Evolutionary conservation across 2,888 invertebrate species (phyloP).

Genomic region (Lydus trimaculatus): DNA sequence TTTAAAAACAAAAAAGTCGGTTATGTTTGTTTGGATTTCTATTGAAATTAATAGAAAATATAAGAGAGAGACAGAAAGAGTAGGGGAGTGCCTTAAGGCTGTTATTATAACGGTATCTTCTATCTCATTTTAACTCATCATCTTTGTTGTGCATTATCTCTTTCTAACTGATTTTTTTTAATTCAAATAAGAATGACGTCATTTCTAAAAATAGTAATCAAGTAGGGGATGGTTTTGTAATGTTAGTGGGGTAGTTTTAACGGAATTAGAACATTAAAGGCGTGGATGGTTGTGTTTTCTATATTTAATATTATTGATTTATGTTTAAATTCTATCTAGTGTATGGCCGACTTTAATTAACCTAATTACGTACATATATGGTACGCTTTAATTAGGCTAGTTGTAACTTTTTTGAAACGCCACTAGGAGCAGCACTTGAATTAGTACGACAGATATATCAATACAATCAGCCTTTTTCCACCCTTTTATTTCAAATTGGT

Average conservation of each 20-base stretch:
- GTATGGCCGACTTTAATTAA: background rate
- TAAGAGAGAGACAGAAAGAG: background rate
- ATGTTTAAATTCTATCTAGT: background rate
- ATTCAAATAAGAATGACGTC: background rate
- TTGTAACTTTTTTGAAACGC: no score
- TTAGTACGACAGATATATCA: no score
- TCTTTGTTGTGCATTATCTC: background rate
- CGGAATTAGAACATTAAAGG: background rate
- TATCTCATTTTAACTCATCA: background rate
- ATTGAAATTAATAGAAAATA: background rate
- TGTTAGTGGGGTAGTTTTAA: no score
- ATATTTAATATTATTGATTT: background rate
- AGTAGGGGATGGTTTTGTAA: background rate
- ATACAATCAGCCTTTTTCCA: no score
- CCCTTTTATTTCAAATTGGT: no score
- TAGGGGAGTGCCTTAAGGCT: conserved; percentile 1
- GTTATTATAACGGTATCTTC: background rate
- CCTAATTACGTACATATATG: background rate
- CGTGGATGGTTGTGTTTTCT: background rate
- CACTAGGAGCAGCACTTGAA: no score
- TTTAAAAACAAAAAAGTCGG: background rate
- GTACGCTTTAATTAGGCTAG: background rate
- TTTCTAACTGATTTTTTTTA: background rate
- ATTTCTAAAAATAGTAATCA: no score
- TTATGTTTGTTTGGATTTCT: background rate